A percentile compares a stretch with the other conserved stretches of the same genome.
Conservation (phyloP, 1,140 invertebrate genomes). For the Ceratosolen fusciceps region DNA sequence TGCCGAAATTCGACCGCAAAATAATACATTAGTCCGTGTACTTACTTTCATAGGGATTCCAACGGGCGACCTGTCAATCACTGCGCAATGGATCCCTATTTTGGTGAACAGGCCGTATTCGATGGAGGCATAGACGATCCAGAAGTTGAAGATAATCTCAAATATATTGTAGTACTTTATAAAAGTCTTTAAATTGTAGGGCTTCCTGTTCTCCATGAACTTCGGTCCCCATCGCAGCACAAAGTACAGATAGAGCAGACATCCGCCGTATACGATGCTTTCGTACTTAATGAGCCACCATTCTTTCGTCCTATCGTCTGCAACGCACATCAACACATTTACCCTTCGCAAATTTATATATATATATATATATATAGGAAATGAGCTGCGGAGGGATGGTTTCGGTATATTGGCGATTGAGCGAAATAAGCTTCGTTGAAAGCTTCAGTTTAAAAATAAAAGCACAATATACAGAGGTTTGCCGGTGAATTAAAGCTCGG, state of each 20-base stretch:
- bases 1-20: background rate
- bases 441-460: too few species aligned
- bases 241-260: slow-evolving; percentile 70
- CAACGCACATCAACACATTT: slow-evolving; percentile 16
- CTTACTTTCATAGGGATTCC: slow-evolving; percentile 54
- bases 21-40: background rate
- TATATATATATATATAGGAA: too few species aligned
- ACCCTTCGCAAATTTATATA: too few species aligned
- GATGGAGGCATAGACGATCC: slow-evolving; percentile 68
- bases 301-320: slow-evolving; percentile 71
- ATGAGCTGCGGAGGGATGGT: too few species aligned
- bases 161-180: slow-evolving; percentile 76
- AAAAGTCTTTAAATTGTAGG: slow-evolving; percentile 73
- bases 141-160: slow-evolving; percentile 72
- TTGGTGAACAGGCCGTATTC: slow-evolving; percentile 56
- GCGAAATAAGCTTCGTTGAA: too few species aligned
- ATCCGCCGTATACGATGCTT: slow-evolving; percentile 68
- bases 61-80: slow-evolving; percentile 49
- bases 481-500: too few species aligned
- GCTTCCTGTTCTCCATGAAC: slow-evolving; percentile 75
- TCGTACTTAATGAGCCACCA: slow-evolving; percentile 75
- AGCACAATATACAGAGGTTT: too few species aligned
- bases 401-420: too few species aligned
- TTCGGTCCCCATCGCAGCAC: slow-evolving; percentile 72
- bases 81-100: slow-evolving; percentile 55